Evolutionary conservation across 2,797 vertebrate species (phyloP).

Genomic region (Xenopus petersii): DNA sequence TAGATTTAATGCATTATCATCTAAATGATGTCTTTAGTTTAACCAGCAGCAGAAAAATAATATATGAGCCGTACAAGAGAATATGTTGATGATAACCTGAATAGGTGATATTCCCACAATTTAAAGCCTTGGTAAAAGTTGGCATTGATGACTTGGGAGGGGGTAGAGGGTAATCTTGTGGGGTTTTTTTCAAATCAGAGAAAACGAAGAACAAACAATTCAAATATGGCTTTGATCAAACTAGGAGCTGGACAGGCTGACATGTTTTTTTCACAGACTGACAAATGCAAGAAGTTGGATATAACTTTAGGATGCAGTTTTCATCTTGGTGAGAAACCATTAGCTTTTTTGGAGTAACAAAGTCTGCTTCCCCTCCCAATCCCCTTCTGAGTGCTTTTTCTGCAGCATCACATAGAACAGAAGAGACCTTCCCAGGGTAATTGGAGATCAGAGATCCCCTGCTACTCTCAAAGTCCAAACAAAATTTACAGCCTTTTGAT

Average conservation of each 20-base stretch:
- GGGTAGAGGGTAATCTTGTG: slow-evolving; percentile 2
- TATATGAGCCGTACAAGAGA: too few species aligned
- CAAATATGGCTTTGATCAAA: slow-evolving; percentile 26
- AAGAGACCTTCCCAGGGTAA: slow-evolving; percentile 41
- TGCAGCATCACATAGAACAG: slow-evolving; percentile 23
- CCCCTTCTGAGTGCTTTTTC: neutral
- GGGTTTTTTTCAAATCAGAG: neutral
- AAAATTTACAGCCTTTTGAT: slow-evolving; percentile 40
- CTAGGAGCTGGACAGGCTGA: slow-evolving; percentile 16
- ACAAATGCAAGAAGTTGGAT: slow-evolving; percentile 35
- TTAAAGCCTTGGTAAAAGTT: neutral
- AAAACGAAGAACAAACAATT: slow-evolving; percentile 18
- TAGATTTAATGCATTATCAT: too few species aligned
- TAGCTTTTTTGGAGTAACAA: slow-evolving; percentile 27
- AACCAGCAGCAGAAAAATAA: too few species aligned
- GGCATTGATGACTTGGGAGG: neutral
- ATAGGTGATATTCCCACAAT: neutral
- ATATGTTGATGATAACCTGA: neutral
- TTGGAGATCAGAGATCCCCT: slow-evolving; percentile 40
- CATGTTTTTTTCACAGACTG: slow-evolving; percentile 29
- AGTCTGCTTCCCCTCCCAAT: neutral
- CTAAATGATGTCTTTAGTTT: too few species aligned
- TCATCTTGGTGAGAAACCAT: slow-evolving; percentile 32
- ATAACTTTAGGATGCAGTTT: slow-evolving; percentile 32
- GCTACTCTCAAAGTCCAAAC: slow-evolving; percentile 29